phyloP scores from a whole-genome alignment of 2,888 invertebrate genomes.

The Melinopterus prodromus region DNA sequence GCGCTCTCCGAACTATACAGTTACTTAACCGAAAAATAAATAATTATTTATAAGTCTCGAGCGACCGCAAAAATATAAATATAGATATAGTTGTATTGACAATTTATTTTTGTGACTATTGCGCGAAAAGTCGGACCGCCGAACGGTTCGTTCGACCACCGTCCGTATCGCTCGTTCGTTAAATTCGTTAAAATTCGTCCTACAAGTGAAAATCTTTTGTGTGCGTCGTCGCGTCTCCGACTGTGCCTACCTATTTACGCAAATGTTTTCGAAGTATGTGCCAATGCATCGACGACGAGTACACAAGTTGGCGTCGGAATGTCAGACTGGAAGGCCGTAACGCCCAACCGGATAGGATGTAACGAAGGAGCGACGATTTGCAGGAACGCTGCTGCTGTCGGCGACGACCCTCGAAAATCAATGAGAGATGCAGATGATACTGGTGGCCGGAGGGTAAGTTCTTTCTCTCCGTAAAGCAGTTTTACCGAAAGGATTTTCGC shows the following conservation, averaged over 20 bases:
- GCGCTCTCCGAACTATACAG: not conserved
- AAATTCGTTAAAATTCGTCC: too few species aligned
- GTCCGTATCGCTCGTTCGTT: not conserved
- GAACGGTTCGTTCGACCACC: slow-evolving; percentile 20
- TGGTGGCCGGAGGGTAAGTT: slow-evolving; percentile 64
- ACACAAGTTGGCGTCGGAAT: not conserved
- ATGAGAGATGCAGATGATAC: slow-evolving; percentile 67
- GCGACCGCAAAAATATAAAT: not conserved
- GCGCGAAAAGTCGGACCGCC: slow-evolving; percentile 12
- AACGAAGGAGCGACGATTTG: not conserved
- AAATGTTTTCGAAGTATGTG: slow-evolving; percentile 34
- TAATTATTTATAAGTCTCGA: not conserved
- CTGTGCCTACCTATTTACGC: slow-evolving; percentile 25
- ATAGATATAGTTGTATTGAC: not conserved
- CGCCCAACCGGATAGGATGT: slow-evolving; percentile 14
- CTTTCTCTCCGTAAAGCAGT: not conserved
- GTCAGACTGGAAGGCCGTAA: slow-evolving; percentile 5
- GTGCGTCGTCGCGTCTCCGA: not conserved
- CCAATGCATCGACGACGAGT: slow-evolving; percentile 29
- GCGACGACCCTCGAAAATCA: slow-evolving; percentile 40
- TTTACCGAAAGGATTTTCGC: not conserved
- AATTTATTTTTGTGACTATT: slow-evolving; percentile 6
- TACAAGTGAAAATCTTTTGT: not conserved
- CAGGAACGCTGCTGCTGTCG: slow-evolving; percentile 10
- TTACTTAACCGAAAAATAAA: not conserved